These are phyloP conservation scores for Botrylloides violaceus DNA, from an alignment of 23 tunicate genomes.

Conservation along the genomic window DNA sequence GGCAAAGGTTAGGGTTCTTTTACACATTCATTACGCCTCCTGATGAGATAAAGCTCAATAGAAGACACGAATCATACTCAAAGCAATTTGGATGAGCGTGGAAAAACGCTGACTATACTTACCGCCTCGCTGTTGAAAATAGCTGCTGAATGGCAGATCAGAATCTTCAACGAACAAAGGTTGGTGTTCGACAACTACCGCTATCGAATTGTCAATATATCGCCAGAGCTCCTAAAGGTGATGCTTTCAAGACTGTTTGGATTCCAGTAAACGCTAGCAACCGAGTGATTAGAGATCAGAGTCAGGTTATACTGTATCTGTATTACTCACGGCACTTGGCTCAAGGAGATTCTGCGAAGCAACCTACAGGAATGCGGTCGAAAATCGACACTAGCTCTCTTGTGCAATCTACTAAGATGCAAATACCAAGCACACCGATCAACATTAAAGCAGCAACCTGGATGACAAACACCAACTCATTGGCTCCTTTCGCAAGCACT, in stretches of 20 bases:
- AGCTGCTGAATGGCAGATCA: constrained; percentile 1
- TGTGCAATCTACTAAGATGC: constrained; percentile 10
- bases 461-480: constrained; percentile 76
- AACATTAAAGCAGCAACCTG: constrained; percentile 80
- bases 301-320: constrained; percentile 61
- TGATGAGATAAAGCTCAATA: background rate
- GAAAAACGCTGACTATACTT: background rate
- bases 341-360: background rate
- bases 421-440: constrained; percentile 33
- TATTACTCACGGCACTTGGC: constrained; percentile 66
- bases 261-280: constrained; percentile 86
- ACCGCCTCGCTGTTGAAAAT: background rate
- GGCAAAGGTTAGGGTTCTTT: constrained; percentile 20
- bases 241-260: constrained; percentile 73
- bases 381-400: background rate
- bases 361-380: background rate
- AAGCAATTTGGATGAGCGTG: background rate
- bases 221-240: constrained; percentile 60
- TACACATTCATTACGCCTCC: background rate
- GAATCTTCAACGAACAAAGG: constrained; percentile 11
- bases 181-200: constrained; percentile 61
- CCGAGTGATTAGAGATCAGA: constrained; percentile 39
- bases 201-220: constrained; percentile 39
- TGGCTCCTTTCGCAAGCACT: constrained; percentile 72
- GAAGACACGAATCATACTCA: background rate